Conservation (phyloP, 2,888 invertebrate species). For the Trichopria drosophilae region DNA sequence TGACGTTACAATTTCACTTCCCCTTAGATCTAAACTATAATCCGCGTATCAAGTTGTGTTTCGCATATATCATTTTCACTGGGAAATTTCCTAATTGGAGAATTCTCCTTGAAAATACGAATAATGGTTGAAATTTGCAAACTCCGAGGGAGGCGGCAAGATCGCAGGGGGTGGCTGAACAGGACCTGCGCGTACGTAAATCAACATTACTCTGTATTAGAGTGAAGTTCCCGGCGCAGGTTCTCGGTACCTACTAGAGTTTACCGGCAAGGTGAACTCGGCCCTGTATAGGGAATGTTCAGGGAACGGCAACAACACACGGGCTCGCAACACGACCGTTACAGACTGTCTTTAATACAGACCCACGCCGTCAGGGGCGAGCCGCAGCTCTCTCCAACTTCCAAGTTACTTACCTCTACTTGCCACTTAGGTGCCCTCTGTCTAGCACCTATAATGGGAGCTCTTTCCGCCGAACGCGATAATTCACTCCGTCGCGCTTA, state of each 20-base stretch:
- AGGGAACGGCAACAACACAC: too few relatives aligned
- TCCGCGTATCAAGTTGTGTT: too few relatives aligned
- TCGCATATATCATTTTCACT: too few relatives aligned
- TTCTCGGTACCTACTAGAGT: constrained; percentile 45
- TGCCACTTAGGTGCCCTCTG: constrained; percentile 49
- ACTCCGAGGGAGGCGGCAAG: constrained; percentile 16
- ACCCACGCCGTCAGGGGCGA: too few relatives aligned
- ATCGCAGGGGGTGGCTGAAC: not conserved
- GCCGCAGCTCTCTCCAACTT: constrained; percentile 46
- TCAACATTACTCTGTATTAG: constrained; percentile 59
- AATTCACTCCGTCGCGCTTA: constrained; percentile 36
- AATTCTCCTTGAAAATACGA: constrained; percentile 28
- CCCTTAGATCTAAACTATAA: too few relatives aligned
- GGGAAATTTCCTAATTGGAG: too few relatives aligned
- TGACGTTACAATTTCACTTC: too few relatives aligned
- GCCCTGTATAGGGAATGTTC: constrained; percentile 42
- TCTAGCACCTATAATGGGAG: constrained; percentile 35
- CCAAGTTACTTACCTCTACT: constrained; percentile 53
- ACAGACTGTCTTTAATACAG: too few relatives aligned
- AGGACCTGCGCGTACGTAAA: constrained; percentile 42
- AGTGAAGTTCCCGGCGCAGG: constrained; percentile 50
- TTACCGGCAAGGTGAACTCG: constrained; percentile 52
- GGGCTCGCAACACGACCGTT: constrained; percentile 32
- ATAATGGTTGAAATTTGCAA: constrained; percentile 31
- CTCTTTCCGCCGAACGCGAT: constrained; percentile 33